phyloP scores from a whole-genome alignment of 2,888 invertebrate species.

The Stenolophus ochropezus region DNA sequence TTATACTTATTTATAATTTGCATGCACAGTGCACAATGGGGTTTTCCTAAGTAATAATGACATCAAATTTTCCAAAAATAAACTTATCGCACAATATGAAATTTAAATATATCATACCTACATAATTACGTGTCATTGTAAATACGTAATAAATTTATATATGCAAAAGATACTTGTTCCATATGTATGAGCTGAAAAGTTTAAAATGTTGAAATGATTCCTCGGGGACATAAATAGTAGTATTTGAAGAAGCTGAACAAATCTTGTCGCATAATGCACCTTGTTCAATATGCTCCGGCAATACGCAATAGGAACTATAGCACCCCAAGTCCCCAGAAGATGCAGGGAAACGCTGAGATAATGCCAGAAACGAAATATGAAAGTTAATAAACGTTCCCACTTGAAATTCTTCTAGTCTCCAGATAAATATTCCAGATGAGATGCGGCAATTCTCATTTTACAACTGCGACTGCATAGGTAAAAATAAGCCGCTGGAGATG shows the following conservation, averaged over 20 bases:
- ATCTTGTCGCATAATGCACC: neutral
- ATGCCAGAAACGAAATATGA: constrained; percentile 45
- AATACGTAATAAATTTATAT: neutral
- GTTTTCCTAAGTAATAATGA: neutral
- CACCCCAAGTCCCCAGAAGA: constrained; percentile 5
- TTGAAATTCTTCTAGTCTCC: neutral
- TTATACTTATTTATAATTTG: constrained; percentile 9
- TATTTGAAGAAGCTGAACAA: constrained; percentile 25
- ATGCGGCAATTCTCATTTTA: constrained; percentile 44
- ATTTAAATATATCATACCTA: constrained; percentile 18
- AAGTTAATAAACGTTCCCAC: constrained; percentile 20
- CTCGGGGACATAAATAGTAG: constrained; percentile 11
- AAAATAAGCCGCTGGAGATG: constrained; percentile 26
- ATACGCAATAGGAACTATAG: neutral
- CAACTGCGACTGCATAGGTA: constrained; percentile 41
- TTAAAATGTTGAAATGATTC: constrained; percentile 18
- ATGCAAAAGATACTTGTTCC: neutral
- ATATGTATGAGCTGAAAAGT: constrained; percentile 36
- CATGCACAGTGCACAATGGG: neutral
- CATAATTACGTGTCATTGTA: neutral
- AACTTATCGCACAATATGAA: neutral
- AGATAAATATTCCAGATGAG: constrained; percentile 38
- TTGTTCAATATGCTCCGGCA: constrained; percentile 8
- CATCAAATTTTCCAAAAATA: constrained; percentile 28
- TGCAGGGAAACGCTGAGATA: constrained; percentile 10